phyloP scores from a whole-genome alignment of 2,797 vertebrate species.

The Trachurus trachurus region DNA sequence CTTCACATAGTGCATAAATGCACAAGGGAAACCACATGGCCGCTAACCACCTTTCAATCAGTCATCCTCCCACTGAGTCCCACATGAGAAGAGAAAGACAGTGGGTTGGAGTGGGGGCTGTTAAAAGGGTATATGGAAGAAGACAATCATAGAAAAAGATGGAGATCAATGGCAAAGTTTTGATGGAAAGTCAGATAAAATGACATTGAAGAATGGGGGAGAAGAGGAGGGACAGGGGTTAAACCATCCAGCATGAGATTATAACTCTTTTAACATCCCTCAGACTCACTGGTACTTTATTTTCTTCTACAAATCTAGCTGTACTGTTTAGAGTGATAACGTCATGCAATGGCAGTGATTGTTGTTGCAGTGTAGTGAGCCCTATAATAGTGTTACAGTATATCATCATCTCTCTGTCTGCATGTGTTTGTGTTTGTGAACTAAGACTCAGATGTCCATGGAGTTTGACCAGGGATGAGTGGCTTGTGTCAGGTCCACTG shows the following conservation, averaged over 20 bases:
- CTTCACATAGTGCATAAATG: conserved; percentile 16
- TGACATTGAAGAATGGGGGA: not conserved
- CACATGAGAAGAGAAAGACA: conserved; percentile 44
- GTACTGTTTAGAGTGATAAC: not conserved
- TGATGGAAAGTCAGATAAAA: conserved; percentile 5
- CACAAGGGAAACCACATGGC: conserved; percentile 37
- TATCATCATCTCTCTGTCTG: conserved; percentile 20
- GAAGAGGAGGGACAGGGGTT: conserved; percentile 8
- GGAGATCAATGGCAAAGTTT: conserved; percentile 19
- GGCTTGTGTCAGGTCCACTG: conserved; percentile 43
- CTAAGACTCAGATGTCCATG: conserved; percentile 9
- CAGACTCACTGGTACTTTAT: conserved; percentile 2
- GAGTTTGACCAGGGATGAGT: conserved; percentile 15
- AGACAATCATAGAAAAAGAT: conserved; percentile 41
- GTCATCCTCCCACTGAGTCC: conserved; percentile 10
- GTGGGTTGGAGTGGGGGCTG: not conserved
- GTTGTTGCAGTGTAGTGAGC: conserved; percentile 2
- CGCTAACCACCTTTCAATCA: conserved; percentile 48
- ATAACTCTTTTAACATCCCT: not conserved
- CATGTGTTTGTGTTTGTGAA: not conserved
- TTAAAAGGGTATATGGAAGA: conserved; percentile 19
- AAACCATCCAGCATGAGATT: not conserved
- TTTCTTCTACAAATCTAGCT: not conserved
- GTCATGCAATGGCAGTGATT: not conserved
- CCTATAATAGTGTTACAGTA: conserved; percentile 17